Base-by-base conservation (phyloP, 2,888 invertebrate species). In the Tupiocoris notatus region DNA sequence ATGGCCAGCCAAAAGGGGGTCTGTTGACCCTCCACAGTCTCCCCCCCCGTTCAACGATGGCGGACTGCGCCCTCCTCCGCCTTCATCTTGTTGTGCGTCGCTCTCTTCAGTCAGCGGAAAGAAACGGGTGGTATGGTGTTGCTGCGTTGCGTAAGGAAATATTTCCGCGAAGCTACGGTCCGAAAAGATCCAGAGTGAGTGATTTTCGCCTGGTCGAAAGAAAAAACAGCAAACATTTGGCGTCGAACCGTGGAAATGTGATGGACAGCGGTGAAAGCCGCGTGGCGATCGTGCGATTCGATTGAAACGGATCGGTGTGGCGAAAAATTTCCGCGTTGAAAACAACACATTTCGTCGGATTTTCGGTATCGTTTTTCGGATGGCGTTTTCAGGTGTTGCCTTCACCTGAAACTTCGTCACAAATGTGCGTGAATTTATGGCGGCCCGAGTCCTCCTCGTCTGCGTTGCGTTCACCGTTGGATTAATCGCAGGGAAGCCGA, bases 401-500 rank as follows among this genome's bases (percentile, higher is more conserved):
- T 82, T 81, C 81, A 81, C 81, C 82, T 82, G 86, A 81, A 82
- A 81, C 82, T 82, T 82, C 73, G 82, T 83, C 84, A 88, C 89
- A 89, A 89, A 90, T 90, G 90, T 88, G 87, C 87, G 87, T 87
- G 87, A 87, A 89, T 89, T 88, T 89, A 90, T 91, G 91, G 91
- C 91, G 90, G 88, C 90, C 88, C 88, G 88, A 89, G 88, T 89
- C 87, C 87, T 89, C 87, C 89, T 88, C 88, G 88, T 89, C 88
- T 86, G 86, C 86, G 87, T 88, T 86, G 85, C 87, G 86, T 86
- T 87, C 86, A 84, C 87, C 85, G 85, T 88, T 86, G 85, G 84
- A 83, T 83, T 83, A 82, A 80, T 81, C 79, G 78, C 81, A 78
- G 79, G 79, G 65, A 79, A 77, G 76, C 61, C 77, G 56, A 75